Base-by-base conservation (phyloP, 2,888 invertebrate genomes). In the Sphaerophoria rueppellii region DNA sequence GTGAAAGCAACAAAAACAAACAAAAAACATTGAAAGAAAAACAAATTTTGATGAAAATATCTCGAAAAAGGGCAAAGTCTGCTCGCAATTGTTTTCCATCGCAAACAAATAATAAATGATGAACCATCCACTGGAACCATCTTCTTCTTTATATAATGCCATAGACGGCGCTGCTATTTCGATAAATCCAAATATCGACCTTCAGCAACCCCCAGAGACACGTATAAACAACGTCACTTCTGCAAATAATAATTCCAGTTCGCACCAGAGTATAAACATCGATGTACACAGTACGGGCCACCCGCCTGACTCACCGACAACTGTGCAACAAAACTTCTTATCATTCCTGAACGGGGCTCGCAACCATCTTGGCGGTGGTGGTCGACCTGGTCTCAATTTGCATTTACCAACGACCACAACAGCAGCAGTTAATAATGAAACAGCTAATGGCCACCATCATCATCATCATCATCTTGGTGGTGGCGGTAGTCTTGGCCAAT, bases 271-370 rank as follows among this genome's bases (percentile, higher is more conserved):
- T 16, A 32, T 80, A 12, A 71, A 83, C 55, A 67, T 80, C 34
- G 71, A 75, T 61, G 71, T 57, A 69, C 67, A 67, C 55, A 60
- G 71, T 52, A 60, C 80, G 40, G 24, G 58, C 9, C 5, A 70
- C 6, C 40, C 34, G 24, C 50, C 83, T 75, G 71, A 79, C 60
- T 75, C 83, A 83, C 43, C 83, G 4, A 48, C 79, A 9, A 58
- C 82, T 63, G 76, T 73, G 43, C 82, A 79, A 32, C 83, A 79
- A 43, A 89, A 89, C 73, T 87, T 90, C 24, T 71, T 90, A 7
- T 87, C 87, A 40, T 85, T 88, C 86, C 78, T 88, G 11, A 78
- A 87, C 37, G 88, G 87, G 70, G 88, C 88, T 24, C 82, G 88
- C 24, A 86, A 69, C 60, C 88, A 88, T 55, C 79, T 88, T 73